Evolutionary conservation across 2,113 vertebrate species (phyloP).

Genomic region (Apteryx owenii): DNA sequence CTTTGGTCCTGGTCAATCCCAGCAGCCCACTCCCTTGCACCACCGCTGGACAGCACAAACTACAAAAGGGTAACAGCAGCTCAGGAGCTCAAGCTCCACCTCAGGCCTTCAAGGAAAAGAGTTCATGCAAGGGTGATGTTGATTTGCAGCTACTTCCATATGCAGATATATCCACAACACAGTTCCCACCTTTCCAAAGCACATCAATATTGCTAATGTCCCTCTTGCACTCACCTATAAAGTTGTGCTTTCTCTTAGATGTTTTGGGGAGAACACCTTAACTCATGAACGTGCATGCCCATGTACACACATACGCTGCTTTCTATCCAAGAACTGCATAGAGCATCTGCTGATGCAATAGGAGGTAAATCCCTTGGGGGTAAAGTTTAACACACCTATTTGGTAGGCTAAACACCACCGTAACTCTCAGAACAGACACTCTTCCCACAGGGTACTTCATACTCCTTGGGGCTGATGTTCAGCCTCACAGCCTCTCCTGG

Average conservation of each 20-base stretch:
- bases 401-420: background rate
- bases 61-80: background rate
- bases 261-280: background rate
- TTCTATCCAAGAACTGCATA: background rate
- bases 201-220: background rate
- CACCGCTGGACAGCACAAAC: background rate
- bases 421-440: background rate
- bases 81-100: background rate
- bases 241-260: background rate
- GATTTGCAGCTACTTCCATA: background rate
- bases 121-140: accelerated
- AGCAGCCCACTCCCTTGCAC: background rate
- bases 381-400: background rate
- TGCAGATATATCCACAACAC: background rate
- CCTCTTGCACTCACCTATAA: background rate
- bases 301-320: background rate
- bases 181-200: background rate
- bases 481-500: background rate
- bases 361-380: background rate
- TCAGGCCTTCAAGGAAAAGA: background rate
- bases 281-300: background rate
- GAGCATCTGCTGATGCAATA: background rate
- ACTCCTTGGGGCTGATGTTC: background rate
- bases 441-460: background rate
- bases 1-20: no score